These are phyloP conservation scores for Malthinus flaveolus DNA, from an alignment of 2,888 invertebrate genomes.

Conservation along the genomic window DNA sequence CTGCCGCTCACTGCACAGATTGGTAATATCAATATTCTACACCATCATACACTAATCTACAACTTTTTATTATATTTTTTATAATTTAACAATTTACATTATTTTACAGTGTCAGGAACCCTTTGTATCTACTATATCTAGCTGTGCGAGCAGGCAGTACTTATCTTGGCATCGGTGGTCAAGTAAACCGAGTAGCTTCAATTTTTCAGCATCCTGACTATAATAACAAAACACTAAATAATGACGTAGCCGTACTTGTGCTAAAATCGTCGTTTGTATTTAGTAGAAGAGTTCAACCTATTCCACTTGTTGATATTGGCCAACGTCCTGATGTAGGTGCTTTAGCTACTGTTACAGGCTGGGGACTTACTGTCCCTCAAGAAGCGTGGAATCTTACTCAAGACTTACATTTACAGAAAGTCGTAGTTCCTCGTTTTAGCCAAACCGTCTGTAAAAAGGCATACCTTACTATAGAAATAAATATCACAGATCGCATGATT, in stretches of 20 bases:
- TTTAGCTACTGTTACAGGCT: neutral
- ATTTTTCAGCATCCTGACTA: neutral
- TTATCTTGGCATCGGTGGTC: neutral
- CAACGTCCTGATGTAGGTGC: neutral
- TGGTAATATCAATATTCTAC: too few species aligned
- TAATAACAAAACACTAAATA: neutral
- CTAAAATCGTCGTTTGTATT: neutral
- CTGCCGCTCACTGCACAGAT: too few species aligned
- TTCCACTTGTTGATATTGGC: neutral
- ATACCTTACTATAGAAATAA: neutral
- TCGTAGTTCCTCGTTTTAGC: neutral
- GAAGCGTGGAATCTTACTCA: neutral
- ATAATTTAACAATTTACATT: too few species aligned
- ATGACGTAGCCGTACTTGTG: constrained; percentile 8
- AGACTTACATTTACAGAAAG: neutral
- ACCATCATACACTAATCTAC: too few species aligned
- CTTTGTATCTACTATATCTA: too few species aligned
- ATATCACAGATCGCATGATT: too few species aligned
- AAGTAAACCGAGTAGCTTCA: neutral
- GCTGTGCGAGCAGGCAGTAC: constrained; percentile 7
- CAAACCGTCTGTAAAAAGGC: neutral
- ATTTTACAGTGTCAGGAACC: neutral
- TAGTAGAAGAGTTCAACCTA: neutral
- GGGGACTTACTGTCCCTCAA: neutral
- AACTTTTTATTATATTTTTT: too few species aligned